Base-by-base conservation (phyloP, 2,888 invertebrate species). In the Parochlus steinenii region DNA sequence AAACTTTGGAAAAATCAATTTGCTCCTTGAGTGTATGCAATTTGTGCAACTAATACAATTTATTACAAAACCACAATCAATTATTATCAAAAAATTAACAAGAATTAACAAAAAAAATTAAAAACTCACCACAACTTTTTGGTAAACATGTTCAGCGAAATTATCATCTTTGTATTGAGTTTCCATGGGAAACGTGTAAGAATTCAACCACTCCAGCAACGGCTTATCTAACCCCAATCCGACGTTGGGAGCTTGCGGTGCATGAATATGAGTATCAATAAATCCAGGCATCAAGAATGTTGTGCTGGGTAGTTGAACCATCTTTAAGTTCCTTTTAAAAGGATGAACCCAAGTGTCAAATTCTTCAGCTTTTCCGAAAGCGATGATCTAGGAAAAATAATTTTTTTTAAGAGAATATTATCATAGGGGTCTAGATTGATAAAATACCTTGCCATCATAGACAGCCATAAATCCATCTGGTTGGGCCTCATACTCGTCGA, bases 231-330 rank as follows among this genome's bases (percentile, higher is more conserved):
- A 65, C 0, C 86, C 89, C 8, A 85, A 57, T 0, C 89, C 90
- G 38, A 75, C 62, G 56, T 90, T 89, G 1, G 85, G 81, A 46
- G 80, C 79, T 57, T 92, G 90, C 0, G 85, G 76, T 0, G 86
- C 87, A 61, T 92, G 90, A 7, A 83, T 79, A 52, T 92, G 92
- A 15, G 82, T 78, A 55, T 92, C 90, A 3, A 90, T 65, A 40
- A 92, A 70, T 1, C 90, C 92, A 0, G 90, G 90, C 53, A 87
- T 74, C 10, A 90, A 52, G 49, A 90, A 76, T 55, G 82, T 75
- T 31, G 58, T 55, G 4, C 53, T 45, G 6, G 46, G 48, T 6
- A 66, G 42, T 2, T 37, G 39, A 26, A 51, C 44, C 19, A 43
- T 40, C 34, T 49, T 39, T 23, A 38, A 32, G 15, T 43, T 12